Evolutionary conservation across 2,113 vertebrate genomes (phyloP).

Genomic region (Calonectris borealis): DNA sequence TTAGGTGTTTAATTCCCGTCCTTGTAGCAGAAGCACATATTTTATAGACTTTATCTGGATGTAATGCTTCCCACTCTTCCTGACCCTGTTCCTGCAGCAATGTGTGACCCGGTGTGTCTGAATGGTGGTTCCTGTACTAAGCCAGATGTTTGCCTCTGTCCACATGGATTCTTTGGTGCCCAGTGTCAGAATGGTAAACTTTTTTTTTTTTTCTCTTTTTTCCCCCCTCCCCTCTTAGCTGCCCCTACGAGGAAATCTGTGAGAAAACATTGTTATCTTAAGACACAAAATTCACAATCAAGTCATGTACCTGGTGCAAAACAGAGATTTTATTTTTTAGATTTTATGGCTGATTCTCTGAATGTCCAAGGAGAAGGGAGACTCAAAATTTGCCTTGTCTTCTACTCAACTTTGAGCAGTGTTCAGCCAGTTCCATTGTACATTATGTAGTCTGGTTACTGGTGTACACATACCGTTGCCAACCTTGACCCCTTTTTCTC

Average conservation of each 20-base stretch:
- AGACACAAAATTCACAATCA: not conserved
- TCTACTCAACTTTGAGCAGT: not conserved
- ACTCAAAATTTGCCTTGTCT: not conserved
- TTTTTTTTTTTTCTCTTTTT: not conserved
- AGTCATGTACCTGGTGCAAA: not conserved
- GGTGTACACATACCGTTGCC: not conserved
- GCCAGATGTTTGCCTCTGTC: conserved; percentile 85
- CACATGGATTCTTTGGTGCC: conserved; percentile 87
- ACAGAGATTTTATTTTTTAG: not conserved
- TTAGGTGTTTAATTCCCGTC: not conserved
- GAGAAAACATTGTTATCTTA: not conserved
- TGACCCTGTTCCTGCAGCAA: conserved; percentile 69
- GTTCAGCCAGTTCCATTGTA: not conserved
- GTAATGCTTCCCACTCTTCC: not conserved
- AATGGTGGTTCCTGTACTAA: conserved; percentile 89
- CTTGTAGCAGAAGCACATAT: conserved; percentile 1
- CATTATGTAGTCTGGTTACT: not conserved
- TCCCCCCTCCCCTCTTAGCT: not conserved
- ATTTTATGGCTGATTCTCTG: not conserved
- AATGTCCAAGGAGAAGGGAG: not conserved
- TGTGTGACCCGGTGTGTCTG: conserved; percentile 87
- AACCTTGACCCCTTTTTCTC: not conserved
- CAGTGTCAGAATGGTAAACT: conserved; percentile 89
- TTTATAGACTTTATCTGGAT: not conserved
- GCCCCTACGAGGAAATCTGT: not conserved